Conservation (phyloP, 2,888 invertebrate species). For the Drosophila algonquin region DNA sequence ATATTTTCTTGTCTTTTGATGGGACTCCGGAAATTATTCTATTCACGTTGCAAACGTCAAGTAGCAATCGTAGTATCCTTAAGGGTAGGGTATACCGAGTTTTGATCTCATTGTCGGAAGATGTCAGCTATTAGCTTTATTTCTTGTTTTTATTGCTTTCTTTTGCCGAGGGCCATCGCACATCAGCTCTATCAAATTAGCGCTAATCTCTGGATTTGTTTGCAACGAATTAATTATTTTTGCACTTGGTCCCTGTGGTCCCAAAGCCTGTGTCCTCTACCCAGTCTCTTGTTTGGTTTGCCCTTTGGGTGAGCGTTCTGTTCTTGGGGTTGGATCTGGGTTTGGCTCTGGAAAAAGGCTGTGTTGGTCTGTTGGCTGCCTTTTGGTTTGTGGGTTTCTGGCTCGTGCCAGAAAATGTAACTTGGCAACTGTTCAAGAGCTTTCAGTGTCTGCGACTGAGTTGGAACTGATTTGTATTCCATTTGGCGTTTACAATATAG, state of each 20-base stretch:
- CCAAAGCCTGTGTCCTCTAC: neutral
- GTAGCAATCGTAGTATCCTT: no score
- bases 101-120: neutral
- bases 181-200: conserved; percentile 56
- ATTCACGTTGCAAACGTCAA: no score
- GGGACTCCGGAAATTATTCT: no score
- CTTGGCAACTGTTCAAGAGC: conserved; percentile 44
- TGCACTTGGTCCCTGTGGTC: conserved; percentile 49
- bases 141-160: conserved; percentile 14
- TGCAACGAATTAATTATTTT: conserved; percentile 69
- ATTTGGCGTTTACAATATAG: conserved; percentile 12
- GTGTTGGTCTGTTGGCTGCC: conserved; percentile 16
- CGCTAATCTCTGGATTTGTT: conserved; percentile 61
- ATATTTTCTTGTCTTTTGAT: no score
- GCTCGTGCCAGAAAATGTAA: conserved; percentile 46
- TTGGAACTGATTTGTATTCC: conserved; percentile 35
- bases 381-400: conserved; percentile 45
- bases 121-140: conserved; percentile 26
- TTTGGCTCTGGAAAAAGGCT: neutral
- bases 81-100: no score
- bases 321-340: conserved; percentile 10
- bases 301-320: conserved; percentile 24
- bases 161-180: conserved; percentile 32
- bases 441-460: conserved; percentile 39
- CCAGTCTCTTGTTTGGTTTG: conserved; percentile 22